A percentile compares a stretch with the other conserved stretches of the same genome.
Conservation (phyloP, 92 coral and sea anemone genomes). For the Nematostella vectensis region DNA sequence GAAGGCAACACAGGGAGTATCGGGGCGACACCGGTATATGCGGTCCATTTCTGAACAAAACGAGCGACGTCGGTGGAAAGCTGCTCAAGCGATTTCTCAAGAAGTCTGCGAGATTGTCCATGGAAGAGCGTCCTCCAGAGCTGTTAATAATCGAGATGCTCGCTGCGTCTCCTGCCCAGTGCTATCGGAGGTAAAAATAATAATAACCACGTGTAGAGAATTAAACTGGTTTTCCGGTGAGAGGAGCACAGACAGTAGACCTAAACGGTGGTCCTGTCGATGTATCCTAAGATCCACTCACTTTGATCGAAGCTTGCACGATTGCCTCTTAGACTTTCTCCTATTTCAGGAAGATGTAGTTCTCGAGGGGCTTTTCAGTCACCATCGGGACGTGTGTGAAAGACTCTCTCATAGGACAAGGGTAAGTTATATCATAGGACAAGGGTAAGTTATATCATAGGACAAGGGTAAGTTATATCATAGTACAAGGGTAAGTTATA, state of each 20-base stretch:
- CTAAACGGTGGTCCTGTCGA: too few species aligned
- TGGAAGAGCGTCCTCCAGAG: neutral
- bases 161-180: slow-evolving; percentile 59
- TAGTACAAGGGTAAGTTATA: too few species aligned
- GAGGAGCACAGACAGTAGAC: too few species aligned
- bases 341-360: slow-evolving; percentile 54
- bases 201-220: too few species aligned
- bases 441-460: too few species aligned
- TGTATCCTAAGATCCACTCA: too few species aligned
- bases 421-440: slow-evolving; percentile 41
- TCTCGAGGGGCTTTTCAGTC: slow-evolving; percentile 55
- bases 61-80: slow-evolving; percentile 18
- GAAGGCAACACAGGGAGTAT: too few species aligned
- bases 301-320: too few species aligned
- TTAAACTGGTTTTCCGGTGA: neutral
- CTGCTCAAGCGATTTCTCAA: slow-evolving; percentile 2
- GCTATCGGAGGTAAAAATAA: slow-evolving; percentile 54
- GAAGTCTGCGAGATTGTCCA: slow-evolving; percentile 1
- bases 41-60: slow-evolving; percentile 26
- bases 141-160: neutral
- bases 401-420: slow-evolving; percentile 59
- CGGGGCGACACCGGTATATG: too few species aligned
- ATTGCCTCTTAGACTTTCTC: too few species aligned
- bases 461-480: too few species aligned
- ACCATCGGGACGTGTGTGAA: slow-evolving; percentile 67